A percentile compares a stretch with the other conserved stretches of the same genome.
phyloP scores from a whole-genome alignment of 2,797 vertebrate genomes.

The Gymnoscopelus microlampas region DNA sequence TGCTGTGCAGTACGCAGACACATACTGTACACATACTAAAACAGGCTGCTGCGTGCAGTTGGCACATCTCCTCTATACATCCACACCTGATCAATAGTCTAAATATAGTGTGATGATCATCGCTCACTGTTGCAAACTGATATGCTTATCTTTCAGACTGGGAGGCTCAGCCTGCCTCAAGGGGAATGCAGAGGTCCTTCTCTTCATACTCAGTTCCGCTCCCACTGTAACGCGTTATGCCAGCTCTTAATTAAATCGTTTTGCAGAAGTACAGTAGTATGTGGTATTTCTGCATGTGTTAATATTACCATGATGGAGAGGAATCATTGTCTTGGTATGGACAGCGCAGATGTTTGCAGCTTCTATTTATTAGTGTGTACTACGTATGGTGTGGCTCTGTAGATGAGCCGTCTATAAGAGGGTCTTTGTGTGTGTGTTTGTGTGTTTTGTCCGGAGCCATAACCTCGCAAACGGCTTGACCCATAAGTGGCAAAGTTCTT shows the following conservation, averaged over 20 bases:
- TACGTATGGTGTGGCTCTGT: no score
- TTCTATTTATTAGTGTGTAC: neutral
- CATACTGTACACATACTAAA: conserved; percentile 9
- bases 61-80: conserved; percentile 55
- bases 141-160: conserved; percentile 63
- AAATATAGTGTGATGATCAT: conserved; percentile 79
- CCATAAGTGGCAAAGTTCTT: no score
- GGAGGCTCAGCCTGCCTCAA: conserved; percentile 62
- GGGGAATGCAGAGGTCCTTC: conserved; percentile 61
- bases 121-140: conserved; percentile 74
- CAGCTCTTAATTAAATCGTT: conserved; percentile 17
- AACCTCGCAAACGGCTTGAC: no score
- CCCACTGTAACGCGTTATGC: conserved; percentile 8
- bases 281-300: neutral
- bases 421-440: no score
- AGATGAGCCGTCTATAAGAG: no score
- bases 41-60: conserved; percentile 5
- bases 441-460: no score
- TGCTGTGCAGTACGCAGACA: neutral
- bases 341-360: neutral
- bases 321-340: conserved; percentile 5
- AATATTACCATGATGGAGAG: neutral
- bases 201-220: conserved; percentile 22
- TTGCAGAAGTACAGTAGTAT: neutral
- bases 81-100: conserved; percentile 77